Conservation (phyloP, 2,797 vertebrate species). For the Myotis pilosus region DNA sequence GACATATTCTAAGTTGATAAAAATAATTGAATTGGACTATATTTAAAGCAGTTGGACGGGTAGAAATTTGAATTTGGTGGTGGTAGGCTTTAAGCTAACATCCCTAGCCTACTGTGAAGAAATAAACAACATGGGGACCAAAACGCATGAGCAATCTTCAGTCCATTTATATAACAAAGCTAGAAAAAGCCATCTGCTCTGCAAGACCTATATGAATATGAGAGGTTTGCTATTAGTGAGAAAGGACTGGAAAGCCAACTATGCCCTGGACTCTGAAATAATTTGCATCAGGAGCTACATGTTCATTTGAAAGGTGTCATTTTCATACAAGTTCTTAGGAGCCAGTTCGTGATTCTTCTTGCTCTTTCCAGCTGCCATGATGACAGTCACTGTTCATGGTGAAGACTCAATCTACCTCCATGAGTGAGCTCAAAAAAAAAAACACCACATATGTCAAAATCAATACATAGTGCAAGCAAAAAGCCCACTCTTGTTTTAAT, state of each 20-base stretch:
- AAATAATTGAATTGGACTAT: not conserved
- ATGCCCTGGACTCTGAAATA: not conserved
- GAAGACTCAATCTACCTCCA: not conserved
- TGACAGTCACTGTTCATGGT: not conserved
- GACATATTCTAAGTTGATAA: not conserved
- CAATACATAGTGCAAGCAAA: not conserved
- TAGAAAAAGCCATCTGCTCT: not conserved
- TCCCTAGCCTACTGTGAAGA: not conserved
- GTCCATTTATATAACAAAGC: not conserved
- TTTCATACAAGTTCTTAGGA: not conserved
- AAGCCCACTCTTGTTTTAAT: not conserved
- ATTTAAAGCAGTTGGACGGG: not conserved
- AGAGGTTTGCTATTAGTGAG: too few relatives aligned
- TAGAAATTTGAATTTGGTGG: not conserved
- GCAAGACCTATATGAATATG: too few relatives aligned
- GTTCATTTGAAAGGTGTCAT: not conserved
- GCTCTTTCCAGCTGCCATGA: not conserved
- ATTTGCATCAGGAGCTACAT: not conserved
- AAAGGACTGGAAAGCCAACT: not conserved
- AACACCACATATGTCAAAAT: not conserved
- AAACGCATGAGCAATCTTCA: not conserved
- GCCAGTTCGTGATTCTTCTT: not conserved
- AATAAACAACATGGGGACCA: not conserved
- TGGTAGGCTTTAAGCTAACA: not conserved
- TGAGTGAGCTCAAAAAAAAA: not conserved